phyloP scores from a whole-genome alignment of 2,113 vertebrate genomes.

The Festucalex cinctus region DNA sequence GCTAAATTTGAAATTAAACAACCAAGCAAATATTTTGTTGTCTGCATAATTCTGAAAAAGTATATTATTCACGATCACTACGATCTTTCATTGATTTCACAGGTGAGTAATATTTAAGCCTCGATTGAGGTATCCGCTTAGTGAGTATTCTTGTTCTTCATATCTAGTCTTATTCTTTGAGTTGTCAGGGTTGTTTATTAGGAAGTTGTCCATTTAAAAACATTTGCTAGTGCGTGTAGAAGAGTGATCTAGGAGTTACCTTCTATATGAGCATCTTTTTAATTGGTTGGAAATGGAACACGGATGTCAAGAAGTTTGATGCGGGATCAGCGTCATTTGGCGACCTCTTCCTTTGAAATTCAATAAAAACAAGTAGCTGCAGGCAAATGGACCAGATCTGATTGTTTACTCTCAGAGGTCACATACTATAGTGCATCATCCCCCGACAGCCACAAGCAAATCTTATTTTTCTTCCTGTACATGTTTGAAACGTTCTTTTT shows the following conservation, averaged over 20 bases:
- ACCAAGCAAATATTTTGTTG: too few species aligned
- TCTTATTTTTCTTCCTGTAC: conserved; percentile 14
- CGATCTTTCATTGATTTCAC: not conserved
- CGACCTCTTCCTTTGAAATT: conserved; percentile 10
- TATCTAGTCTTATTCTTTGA: not conserved
- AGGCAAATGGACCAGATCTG: conserved; percentile 14
- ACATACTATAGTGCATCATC: conserved; percentile 6
- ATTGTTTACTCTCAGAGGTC: conserved; percentile 22
- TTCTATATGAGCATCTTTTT: not conserved
- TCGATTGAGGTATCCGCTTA: not conserved
- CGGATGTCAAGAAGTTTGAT: not conserved
- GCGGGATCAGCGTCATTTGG: conserved; percentile 15
- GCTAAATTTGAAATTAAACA: too few species aligned
- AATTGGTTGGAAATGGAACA: conserved; percentile 3
- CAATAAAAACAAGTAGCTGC: conserved; percentile 17
- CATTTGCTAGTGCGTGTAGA: not conserved
- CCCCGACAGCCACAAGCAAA: conserved; percentile 10
- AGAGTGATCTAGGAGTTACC: not conserved
- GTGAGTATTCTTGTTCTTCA: not conserved
- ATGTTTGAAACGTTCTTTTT: conserved; percentile 25
- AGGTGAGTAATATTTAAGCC: not conserved
- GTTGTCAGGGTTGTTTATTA: not conserved
- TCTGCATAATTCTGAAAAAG: too few species aligned
- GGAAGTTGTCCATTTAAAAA: not conserved
- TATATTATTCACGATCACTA: too few species aligned